phyloP scores from a whole-genome alignment of 2,113 vertebrate species.

The Cololabis saira region DNA sequence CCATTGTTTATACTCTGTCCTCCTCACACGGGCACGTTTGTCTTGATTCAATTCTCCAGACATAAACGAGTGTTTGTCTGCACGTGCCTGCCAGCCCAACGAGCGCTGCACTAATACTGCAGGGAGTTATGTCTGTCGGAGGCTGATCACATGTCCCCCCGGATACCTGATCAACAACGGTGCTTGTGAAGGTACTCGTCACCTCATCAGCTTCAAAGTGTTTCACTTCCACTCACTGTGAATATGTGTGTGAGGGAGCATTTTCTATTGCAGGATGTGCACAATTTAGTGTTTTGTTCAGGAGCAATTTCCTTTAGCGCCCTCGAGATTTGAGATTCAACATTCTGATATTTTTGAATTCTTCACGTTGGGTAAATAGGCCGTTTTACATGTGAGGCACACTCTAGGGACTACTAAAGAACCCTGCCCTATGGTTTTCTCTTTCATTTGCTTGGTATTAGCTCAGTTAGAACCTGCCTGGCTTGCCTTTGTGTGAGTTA shows the following conservation, averaged over 20 bases:
- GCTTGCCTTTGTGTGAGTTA: slow-evolving; percentile 24
- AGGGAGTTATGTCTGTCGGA: slow-evolving; percentile 88
- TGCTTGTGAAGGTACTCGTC: slow-evolving; percentile 84
- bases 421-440: neutral
- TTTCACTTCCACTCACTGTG: slow-evolving; percentile 12
- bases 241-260: slow-evolving; percentile 14
- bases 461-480: slow-evolving; percentile 12
- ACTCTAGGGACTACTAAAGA: slow-evolving; percentile 9
- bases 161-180: slow-evolving; percentile 82
- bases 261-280: slow-evolving; percentile 11
- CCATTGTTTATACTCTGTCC: neutral
- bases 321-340: slow-evolving; percentile 5
- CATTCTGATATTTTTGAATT: neutral
- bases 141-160: slow-evolving; percentile 82
- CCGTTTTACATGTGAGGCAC: slow-evolving; percentile 29
- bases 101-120: slow-evolving; percentile 88
- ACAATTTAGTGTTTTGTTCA: slow-evolving; percentile 45
- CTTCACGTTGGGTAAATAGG: slow-evolving; percentile 9
- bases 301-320: slow-evolving; percentile 25
- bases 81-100: slow-evolving; percentile 82
- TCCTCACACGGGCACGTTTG: slow-evolving; percentile 19
- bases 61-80: slow-evolving; percentile 89
- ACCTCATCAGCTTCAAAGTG: slow-evolving; percentile 29
- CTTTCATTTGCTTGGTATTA: slow-evolving; percentile 16
- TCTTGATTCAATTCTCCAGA: slow-evolving; percentile 74